Base-by-base conservation (phyloP, 2,888 invertebrate genomes). In the Parnassius glacialis region DNA sequence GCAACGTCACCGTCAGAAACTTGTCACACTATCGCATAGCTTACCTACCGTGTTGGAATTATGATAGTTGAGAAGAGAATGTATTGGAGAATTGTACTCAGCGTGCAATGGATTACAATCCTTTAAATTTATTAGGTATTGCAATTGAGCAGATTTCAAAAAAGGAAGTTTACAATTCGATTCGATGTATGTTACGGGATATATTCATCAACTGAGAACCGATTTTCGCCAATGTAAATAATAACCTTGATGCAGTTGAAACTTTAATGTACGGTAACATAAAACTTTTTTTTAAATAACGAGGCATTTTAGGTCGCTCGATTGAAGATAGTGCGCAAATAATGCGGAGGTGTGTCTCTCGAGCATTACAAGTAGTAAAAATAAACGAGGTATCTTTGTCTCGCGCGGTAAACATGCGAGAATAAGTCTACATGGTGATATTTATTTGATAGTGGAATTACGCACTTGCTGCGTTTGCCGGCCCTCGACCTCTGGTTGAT, bases 381-480 rank as follows among this genome's bases (percentile, higher is more conserved):
- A 54, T 43, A 60, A 60, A 60, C 42, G 50, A 9, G 13, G 43
- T 42, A 47, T 25, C 53, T 47, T 12, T 11, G n/a, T 34, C 47
- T 25, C 7, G 2, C 41, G 47, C 34, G 45, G 52, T 45, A 47
- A 47, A 45, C 52, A 41, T 52, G 34, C 20, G 44, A 47, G 52
- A 52, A 59, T 20, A 25, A 55, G 34, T 41, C 13, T 43, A 53
- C 11, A 48, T 51, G 59, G 59, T 56, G 56, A 53, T 43, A 52
- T 41, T 57, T 43, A 52, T 41, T 57, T 47, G 53, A 54, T 58
- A 50, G 43, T 13, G 45, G 48, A 55, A 60, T 52, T 62, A 64
- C 66, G 62, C 41, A 64, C 47, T 61, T 51, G 9, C 10, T 43
- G 12, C 3, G 9, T 48, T n/a, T 52, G 34, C n/a, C 45, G 64